These are phyloP conservation scores for Bostrychus sinensis DNA, from an alignment of 2,113 vertebrate species.

Conservation along the genomic window DNA sequence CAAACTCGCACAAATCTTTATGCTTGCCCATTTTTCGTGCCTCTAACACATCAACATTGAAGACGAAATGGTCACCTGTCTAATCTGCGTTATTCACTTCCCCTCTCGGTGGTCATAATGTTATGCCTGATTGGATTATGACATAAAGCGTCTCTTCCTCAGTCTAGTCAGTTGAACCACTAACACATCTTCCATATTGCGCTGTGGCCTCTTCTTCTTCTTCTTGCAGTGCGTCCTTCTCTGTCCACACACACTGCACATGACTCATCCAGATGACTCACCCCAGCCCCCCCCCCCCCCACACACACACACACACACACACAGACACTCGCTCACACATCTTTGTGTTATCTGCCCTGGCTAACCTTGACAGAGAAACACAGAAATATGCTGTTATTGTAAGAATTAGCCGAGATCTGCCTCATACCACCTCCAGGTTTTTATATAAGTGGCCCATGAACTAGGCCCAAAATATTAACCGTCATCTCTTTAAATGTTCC, in stretches of 20 bases:
- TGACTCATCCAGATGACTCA: constrained; percentile 81
- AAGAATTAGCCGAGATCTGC: constrained; percentile 45
- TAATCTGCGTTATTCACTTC: no score
- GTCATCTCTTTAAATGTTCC: constrained; percentile 1
- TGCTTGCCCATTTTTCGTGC: no score
- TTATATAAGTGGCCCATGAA: constrained; percentile 46
- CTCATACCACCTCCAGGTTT: constrained; percentile 36
- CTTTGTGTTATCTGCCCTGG: constrained; percentile 73
- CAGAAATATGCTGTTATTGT: constrained; percentile 59
- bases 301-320: constrained; percentile 44
- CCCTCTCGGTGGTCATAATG: not conserved
- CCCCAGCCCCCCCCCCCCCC: constrained; percentile 42
- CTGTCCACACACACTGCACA: constrained; percentile 74
- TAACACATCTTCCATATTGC: constrained; percentile 39
- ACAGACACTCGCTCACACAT: constrained; percentile 69
- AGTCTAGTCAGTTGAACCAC: constrained; percentile 11
- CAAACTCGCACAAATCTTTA: no score
- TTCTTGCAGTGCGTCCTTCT: constrained; percentile 61
- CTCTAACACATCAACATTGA: no score
- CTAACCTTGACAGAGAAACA: constrained; percentile 78
- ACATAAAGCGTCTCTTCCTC: constrained; percentile 26
- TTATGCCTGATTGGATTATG: not conserved
- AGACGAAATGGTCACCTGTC: no score
- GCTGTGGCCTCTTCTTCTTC: constrained; percentile 44
- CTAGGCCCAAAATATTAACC: not conserved